These are phyloP conservation scores for Cepphus grylle DNA, from an alignment of 2,113 vertebrate genomes.

Conservation along the genomic window DNA sequence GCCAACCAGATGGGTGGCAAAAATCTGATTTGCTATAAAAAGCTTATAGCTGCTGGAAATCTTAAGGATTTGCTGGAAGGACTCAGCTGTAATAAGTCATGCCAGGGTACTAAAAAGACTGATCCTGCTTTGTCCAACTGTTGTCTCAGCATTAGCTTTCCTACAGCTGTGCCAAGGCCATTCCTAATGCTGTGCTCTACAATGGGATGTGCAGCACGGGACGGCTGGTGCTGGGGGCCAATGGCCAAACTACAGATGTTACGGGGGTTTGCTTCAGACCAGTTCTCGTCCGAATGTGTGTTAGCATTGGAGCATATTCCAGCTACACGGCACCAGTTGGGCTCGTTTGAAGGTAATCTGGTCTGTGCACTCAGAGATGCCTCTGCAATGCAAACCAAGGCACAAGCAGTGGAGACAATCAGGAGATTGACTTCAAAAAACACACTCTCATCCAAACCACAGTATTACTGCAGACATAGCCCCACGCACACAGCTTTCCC, in stretches of 20 bases:
- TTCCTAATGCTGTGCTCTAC: fast-evolving
- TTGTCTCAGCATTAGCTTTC: not conserved
- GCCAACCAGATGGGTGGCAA: slow-evolving; percentile 24
- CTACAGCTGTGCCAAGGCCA: not conserved
- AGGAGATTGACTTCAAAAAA: not conserved
- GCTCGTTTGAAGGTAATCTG: not conserved
- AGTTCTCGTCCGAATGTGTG: fast-evolving
- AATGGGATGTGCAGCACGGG: fast-evolving
- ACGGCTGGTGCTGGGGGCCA: not conserved
- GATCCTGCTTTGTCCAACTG: not conserved
- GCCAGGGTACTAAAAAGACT: not conserved
- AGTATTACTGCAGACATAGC: fast-evolving
- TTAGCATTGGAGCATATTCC: not conserved
- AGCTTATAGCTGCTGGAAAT: slow-evolving; percentile 35
- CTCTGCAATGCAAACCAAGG: not conserved
- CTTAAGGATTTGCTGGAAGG: slow-evolving; percentile 49
- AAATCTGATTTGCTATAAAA: slow-evolving; percentile 58
- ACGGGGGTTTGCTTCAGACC: not conserved
- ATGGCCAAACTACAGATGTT: too few species aligned
- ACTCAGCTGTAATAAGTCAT: slow-evolving; percentile 9
- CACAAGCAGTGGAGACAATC: fast-evolving
- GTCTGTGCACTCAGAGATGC: fast-evolving
- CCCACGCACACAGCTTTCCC: not conserved
- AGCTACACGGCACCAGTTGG: fast-evolving
- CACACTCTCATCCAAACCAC: not conserved